Percentiles rank a stretch among this genome's conserved stretches.
Evolutionary conservation across 2,888 invertebrate species (phyloP).

Genomic region (Drosophila infuscata): DNA sequence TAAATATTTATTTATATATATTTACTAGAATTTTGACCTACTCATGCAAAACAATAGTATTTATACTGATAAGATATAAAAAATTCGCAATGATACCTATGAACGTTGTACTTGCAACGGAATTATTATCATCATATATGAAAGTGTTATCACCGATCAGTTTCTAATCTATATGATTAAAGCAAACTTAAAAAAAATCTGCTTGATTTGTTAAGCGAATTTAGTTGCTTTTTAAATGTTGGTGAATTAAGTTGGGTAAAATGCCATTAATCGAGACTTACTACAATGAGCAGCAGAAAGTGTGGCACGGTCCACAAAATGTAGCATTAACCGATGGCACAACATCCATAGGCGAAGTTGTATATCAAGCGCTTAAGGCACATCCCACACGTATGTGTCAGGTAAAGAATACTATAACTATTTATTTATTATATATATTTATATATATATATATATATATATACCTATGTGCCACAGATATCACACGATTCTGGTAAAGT

Average conservation of each 20-base stretch:
- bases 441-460: too few species aligned
- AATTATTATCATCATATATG: background rate
- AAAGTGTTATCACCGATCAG: background rate
- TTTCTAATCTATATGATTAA: background rate
- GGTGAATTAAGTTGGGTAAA: background rate
- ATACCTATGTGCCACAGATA: constrained; percentile 33
- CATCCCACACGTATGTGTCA: constrained; percentile 32
- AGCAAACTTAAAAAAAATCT: background rate
- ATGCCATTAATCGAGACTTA: constrained; percentile 41
- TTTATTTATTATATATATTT: too few species aligned
- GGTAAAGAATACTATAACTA: constrained; percentile 11
- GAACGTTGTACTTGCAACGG: background rate
- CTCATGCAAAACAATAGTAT: background rate
- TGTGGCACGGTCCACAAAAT: constrained; percentile 30
- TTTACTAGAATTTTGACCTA: background rate
- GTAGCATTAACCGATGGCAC: background rate
- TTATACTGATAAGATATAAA: background rate
- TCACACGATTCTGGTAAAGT: constrained; percentile 39
- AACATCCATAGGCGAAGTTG: constrained; percentile 37
- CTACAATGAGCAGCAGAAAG: constrained; percentile 21
- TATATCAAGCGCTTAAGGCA: constrained; percentile 35
- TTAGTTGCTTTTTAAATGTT: constrained; percentile 22
- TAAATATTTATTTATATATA: background rate
- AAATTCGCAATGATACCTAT: background rate
- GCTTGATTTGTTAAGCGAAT: background rate